Percentiles rank a stretch among this genome's conserved stretches.
Conservation (phyloP, 2,113 vertebrate genomes). For the Setophaga kirtlandii region DNA sequence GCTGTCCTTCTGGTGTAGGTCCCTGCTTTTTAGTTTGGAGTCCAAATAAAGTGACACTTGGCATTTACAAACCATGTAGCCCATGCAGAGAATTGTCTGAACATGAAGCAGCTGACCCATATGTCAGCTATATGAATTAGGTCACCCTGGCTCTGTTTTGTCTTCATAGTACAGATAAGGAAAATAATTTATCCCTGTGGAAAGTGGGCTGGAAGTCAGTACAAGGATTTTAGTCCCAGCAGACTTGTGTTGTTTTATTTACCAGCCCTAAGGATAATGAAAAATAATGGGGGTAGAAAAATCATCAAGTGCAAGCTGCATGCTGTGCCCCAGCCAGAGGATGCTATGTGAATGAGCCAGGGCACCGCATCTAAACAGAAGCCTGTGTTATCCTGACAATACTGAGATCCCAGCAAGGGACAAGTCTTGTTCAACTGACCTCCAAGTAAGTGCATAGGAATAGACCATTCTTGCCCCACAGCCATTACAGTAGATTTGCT, state of each 20-base stretch:
- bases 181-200: neutral
- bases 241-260: neutral
- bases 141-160: conserved; percentile 16
- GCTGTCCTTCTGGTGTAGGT: neutral
- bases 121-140: neutral
- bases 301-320: neutral
- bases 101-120: neutral
- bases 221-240: conserved; percentile 6
- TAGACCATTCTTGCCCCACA: neutral
- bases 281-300: fast-evolving
- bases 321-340: neutral
- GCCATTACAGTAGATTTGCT: neutral
- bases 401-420: neutral
- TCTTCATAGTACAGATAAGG: conserved; percentile 24
- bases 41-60: neutral
- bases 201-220: neutral
- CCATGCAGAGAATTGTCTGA: neutral
- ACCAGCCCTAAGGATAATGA: neutral
- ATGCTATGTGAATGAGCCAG: neutral
- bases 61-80: neutral
- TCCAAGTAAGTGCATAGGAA: neutral
- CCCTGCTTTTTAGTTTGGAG: neutral
- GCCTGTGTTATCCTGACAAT: neutral
- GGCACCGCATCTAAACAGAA: neutral
- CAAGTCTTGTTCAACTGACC: neutral